Base-by-base conservation (phyloP, 1,140 invertebrate genomes). In the Luehdorfia chinensis region DNA sequence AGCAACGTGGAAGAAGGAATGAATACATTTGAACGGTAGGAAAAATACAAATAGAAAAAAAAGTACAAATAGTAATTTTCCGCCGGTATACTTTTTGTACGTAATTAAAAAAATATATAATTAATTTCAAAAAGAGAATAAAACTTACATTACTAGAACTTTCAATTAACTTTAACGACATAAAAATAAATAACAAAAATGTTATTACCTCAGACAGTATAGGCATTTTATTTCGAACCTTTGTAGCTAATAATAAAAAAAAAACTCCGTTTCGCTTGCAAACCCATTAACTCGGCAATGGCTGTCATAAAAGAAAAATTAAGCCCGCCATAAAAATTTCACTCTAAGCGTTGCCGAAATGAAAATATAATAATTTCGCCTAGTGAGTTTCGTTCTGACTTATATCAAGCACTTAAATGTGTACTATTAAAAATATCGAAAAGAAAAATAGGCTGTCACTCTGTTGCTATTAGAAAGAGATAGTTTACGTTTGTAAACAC, bases 271-370 rank as follows among this genome's bases (percentile, higher is more conserved):
- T 41, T 41, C 37, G 37, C 25, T 8, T 27, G 13, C 13, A 12
- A 41, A 27, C 37, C 33, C 50, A 30, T 57, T 49, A 50, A 50
- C 37, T 44, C 15, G 11, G 50, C 50, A 30, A 53, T 47, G 46
- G 21, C 27, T 50, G 31, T 55, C 55, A 49, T 67, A 67, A 67
- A 67, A 61, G 59, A 51, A 64, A 64, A 67, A 67, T 61, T 64
- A 64, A 61, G 58, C 36, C 37, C 50, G 50, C 47, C 48, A 59
- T 67, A 67, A 66, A n/a, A 67, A 57, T 51, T 52, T 67, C 55
- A 51, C 44, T 33, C 49, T 23, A 47, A 45, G 33, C 54, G 52
- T 34, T 51, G 36, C 39, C 36, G 28, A 58, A 56, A 59, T 54
- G 55, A 58, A 67, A 59, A 55, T 55, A 67, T 67, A 58, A 67